These are phyloP conservation scores for Caenorhabditis uteleia DNA, from an alignment of 2,888 invertebrate species.

Conservation along the genomic window DNA sequence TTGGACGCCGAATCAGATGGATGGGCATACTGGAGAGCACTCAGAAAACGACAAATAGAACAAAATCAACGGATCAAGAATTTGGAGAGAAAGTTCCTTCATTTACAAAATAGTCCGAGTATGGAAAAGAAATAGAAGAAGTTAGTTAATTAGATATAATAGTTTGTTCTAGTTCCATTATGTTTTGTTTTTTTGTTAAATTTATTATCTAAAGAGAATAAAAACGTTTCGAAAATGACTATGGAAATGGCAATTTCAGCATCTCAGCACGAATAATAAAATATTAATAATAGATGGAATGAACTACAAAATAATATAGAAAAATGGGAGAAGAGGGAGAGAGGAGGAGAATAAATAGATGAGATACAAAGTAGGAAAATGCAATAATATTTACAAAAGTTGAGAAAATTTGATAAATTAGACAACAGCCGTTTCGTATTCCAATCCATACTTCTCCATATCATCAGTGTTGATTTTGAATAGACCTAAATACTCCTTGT, in stretches of 20 bases:
- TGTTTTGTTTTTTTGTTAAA: neutral
- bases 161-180: neutral
- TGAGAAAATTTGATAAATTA: slow-evolving; percentile 5
- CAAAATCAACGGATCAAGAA: slow-evolving; percentile 56
- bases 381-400: neutral
- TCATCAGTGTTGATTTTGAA: slow-evolving; percentile 66
- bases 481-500: slow-evolving; percentile 58
- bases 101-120: slow-evolving; percentile 59
- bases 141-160: neutral
- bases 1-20: slow-evolving; percentile 62
- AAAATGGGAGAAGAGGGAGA: neutral
- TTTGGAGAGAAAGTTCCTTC: slow-evolving; percentile 53
- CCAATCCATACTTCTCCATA: slow-evolving; percentile 66
- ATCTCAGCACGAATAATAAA: too few species aligned
- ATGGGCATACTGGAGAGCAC: slow-evolving; percentile 65
- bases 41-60: slow-evolving; percentile 55
- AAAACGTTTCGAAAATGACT: slow-evolving; percentile 12
- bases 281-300: slow-evolving; percentile 25
- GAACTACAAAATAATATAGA: too few species aligned
- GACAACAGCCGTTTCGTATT: slow-evolving; percentile 65
- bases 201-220: neutral
- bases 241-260: slow-evolving; percentile 34
- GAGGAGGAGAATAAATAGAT: neutral
- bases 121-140: slow-evolving; percentile 34
- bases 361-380: neutral